Evolutionary conservation across 2,797 vertebrate genomes (phyloP).

Genomic region (Gallirallus australis): DNA sequence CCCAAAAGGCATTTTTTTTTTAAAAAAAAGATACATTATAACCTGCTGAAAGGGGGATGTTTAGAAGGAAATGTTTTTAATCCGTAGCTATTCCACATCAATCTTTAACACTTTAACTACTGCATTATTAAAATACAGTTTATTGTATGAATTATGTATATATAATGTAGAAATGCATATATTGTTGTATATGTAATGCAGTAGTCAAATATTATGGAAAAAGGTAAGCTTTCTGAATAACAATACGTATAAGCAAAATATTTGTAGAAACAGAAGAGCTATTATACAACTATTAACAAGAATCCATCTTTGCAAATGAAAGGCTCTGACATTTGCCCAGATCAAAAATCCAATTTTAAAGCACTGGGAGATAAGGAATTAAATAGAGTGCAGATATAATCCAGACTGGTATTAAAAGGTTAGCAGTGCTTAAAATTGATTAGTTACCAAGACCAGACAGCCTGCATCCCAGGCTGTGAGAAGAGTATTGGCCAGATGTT

Average conservation of each 20-base stretch:
- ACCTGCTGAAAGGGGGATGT: neutral
- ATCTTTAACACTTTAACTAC: slow-evolving; percentile 33
- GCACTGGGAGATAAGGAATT: slow-evolving; percentile 44
- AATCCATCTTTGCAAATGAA: slow-evolving; percentile 50
- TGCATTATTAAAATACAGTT: slow-evolving; percentile 39
- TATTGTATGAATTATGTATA: slow-evolving; percentile 20
- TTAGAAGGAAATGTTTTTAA: slow-evolving; percentile 6
- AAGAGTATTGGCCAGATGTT: slow-evolving; percentile 7
- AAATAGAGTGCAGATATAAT: slow-evolving; percentile 46
- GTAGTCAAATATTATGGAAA: neutral
- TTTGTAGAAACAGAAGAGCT: neutral
- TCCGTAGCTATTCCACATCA: neutral
- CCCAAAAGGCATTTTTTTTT: neutral
- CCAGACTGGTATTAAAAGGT: slow-evolving; percentile 64
- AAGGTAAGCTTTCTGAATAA: neutral
- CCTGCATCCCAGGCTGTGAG: neutral
- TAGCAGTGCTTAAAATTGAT: slow-evolving; percentile 61
- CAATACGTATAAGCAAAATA: neutral
- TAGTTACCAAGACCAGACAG: slow-evolving; percentile 40
- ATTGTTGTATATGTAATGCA: neutral
- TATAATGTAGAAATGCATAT: neutral
- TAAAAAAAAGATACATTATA: neutral
- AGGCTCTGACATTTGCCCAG: slow-evolving; percentile 52
- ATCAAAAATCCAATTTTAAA: slow-evolving; percentile 67
- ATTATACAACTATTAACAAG: slow-evolving; percentile 20